These are phyloP conservation scores for Aphidius gifuensis DNA, from an alignment of 1,140 invertebrate genomes.

Conservation along the genomic window DNA sequence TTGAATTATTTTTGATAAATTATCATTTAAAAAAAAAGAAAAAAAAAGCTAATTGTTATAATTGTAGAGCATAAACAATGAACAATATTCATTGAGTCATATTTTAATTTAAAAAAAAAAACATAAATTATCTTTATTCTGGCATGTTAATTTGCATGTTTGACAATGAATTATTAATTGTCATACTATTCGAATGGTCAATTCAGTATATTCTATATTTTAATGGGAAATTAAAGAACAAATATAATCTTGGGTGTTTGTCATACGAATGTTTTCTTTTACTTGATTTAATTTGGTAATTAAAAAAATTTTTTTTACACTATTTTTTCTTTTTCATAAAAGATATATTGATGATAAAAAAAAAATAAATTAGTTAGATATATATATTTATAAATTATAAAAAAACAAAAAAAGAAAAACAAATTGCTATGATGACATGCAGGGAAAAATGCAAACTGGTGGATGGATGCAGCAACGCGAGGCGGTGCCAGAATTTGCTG, in stretches of 20 bases:
- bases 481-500: conserved; percentile 49
- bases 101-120: too few relatives aligned
- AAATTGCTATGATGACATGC: conserved; percentile 46
- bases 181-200: not conserved
- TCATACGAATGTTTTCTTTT: conserved; percentile 18
- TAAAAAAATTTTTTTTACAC: too few relatives aligned
- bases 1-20: too few relatives aligned
- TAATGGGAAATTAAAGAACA: too few relatives aligned
- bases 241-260: conserved; percentile 9
- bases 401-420: conserved; percentile 24
- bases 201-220: not conserved
- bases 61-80: too few relatives aligned
- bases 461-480: conserved; percentile 53
- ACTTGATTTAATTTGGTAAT: not conserved
- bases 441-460: conserved; percentile 52
- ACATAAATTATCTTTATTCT: too few relatives aligned
- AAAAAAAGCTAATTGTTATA: too few relatives aligned
- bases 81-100: too few relatives aligned
- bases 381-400: not conserved
- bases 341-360: too few relatives aligned
- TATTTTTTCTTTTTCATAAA: too few relatives aligned
- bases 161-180: conserved; percentile 28
- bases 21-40: too few relatives aligned
- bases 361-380: too few relatives aligned
- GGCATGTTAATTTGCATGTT: conserved; percentile 12